Conservation (phyloP, 1,140 invertebrate species). For the Centruroides vittatus region DNA sequence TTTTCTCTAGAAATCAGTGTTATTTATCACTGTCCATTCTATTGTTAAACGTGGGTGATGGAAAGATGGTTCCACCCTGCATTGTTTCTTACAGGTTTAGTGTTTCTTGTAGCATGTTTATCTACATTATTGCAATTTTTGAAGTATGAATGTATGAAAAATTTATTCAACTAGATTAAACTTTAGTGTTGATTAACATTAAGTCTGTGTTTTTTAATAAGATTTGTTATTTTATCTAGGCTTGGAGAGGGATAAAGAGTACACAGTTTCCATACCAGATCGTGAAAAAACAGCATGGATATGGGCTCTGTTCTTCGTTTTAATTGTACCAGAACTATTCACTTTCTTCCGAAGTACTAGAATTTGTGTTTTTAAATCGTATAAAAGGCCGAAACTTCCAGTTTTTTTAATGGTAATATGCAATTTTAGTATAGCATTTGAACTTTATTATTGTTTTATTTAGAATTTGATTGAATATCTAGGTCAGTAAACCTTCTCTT, state of each 20-base stretch:
- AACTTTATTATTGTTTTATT: not conserved
- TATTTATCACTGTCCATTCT: too few relatives aligned
- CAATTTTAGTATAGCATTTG: not conserved
- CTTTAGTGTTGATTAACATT: too few relatives aligned
- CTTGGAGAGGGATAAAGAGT: constrained; percentile 19
- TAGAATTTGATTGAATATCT: not conserved
- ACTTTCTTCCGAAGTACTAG: constrained; percentile 65
- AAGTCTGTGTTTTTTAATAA: constrained; percentile 29
- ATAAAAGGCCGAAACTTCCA: constrained; percentile 14
- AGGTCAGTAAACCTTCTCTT: not conserved
- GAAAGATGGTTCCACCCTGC: too few relatives aligned
- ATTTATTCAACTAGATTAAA: too few relatives aligned
- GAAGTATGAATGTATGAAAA: too few relatives aligned
- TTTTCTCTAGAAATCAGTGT: too few relatives aligned
- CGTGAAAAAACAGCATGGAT: constrained; percentile 80
- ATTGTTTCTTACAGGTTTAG: too few relatives aligned
- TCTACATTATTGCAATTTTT: too few relatives aligned
- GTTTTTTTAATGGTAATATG: constrained; percentile 17
- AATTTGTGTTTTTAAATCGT: constrained; percentile 73
- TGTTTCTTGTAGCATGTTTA: too few relatives aligned
- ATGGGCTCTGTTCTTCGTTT: constrained; percentile 75
- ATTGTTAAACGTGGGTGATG: too few relatives aligned
- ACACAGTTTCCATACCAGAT: constrained; percentile 28
- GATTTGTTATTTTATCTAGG: constrained; percentile 23
- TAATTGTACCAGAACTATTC: constrained; percentile 73